Evolutionary conservation across 2,797 vertebrate genomes (phyloP), one percentile per base, ranked within the genome.

Genomic region (Lemur catta): DNA sequence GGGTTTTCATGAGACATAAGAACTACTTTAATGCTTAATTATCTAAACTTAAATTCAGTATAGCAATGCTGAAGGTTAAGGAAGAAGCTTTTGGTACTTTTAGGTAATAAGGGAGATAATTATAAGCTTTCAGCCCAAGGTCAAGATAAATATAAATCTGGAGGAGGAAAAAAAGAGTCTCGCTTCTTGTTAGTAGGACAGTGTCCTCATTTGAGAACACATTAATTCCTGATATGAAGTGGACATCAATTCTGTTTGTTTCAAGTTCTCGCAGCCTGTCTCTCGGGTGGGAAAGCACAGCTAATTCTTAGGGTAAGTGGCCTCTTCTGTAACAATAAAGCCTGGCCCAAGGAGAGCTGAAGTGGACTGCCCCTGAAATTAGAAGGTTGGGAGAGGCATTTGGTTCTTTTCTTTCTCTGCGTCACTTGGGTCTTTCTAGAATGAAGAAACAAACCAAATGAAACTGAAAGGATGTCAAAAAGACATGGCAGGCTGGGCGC

Each of bases 71-170:
- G 41, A 95, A 90, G 93, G 72, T 82, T 76, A 94, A 81, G 30
- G 57, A 93, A 85, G 55, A 71, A 50, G 33, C 41, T 71, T 86
- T 93, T 18, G 65, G 74, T 65, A 20, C 57, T 93, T 75, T 78
- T 35, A 57, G 50, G 61, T 84, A 74, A 46, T 50, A n/a, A 72
- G 79, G 35, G n/a, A 89, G 41, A 67, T 91, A 76, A 87, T 92
- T 84, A 84, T 7, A 89, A 89, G 92, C 50, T 57, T 80, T 89
- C 65, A 76, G 7, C n/a, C 15, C 48, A 92, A 93, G 92, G 84
- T 96, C 86, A 97, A 91, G 89, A 85, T 82, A 89, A 89, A 75
- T 63, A 55, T 69, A 74, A 89, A 91, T 57, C 72, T 82, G 41
- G 61, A 74, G 35, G 46, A 76, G 72, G 38, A 41, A 61, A 12